phyloP scores from a whole-genome alignment of 30 jellyfish, hydroid and myxozoan genomes.

The Turritopsis dohrnii region DNA sequence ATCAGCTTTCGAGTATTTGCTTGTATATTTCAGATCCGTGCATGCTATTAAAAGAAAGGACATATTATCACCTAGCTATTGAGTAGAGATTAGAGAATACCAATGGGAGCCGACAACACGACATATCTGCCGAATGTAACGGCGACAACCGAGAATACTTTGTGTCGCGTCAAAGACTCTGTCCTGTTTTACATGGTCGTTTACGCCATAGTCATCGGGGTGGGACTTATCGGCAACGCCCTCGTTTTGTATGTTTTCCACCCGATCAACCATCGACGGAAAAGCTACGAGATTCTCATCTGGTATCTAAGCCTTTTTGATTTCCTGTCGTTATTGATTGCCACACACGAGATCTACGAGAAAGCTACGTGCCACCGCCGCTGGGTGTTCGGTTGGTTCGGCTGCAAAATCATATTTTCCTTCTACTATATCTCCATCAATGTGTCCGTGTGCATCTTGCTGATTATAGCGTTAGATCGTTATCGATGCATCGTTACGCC shows the following conservation, averaged over 20 bases:
- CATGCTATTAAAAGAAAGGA: too few relatives aligned
- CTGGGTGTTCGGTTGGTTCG: conserved; percentile 35
- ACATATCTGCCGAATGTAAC: not conserved
- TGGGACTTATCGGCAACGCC: not conserved
- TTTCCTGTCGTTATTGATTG: not conserved
- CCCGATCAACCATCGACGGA: not conserved
- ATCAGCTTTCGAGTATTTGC: too few relatives aligned
- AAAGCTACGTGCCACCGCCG: conserved; percentile 6
- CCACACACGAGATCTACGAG: conserved; percentile 17
- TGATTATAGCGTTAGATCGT: conserved; percentile 30
- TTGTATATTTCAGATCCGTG: too few relatives aligned
- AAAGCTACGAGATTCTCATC: not conserved
- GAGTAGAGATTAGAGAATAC: too few relatives aligned
- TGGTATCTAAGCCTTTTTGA: conserved; percentile 2
- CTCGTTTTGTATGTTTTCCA: not conserved
- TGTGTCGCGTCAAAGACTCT: not conserved
- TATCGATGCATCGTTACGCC: conserved; percentile 19
- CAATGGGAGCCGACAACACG: not conserved
- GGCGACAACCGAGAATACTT: not conserved
- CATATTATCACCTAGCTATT: too few relatives aligned
- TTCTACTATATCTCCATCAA: conserved; percentile 4
- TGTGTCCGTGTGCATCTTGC: conserved; percentile 20
- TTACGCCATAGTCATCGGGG: not conserved
- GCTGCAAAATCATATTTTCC: conserved; percentile 10
- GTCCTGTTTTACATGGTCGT: not conserved